Evolutionary conservation across 2,113 vertebrate species (phyloP), one percentile per base, ranked within the genome.

Genomic region (Antechinus stuartii): DNA sequence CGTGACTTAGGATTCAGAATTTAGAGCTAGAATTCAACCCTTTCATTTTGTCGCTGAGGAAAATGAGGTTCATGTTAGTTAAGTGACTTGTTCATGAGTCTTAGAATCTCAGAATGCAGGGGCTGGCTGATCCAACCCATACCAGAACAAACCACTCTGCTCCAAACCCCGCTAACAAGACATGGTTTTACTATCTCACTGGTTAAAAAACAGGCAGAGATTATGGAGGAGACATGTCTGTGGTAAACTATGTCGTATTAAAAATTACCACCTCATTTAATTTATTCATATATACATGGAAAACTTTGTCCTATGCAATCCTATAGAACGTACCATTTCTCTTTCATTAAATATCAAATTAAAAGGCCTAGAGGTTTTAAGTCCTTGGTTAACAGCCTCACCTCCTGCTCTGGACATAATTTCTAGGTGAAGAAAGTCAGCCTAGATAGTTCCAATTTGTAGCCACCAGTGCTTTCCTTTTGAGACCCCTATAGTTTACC

Each of bases 241-340:
- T 6, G 68, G 68, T 68, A 35, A 68, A 68, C 57, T 16, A 10
- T 68, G 12, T 68, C 30, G 4, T 35, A 35, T 35, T 35, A n/a
- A 76, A 42, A 76, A 76, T n/a, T 2, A 22, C 35, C 19, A 22
- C 35, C n/a, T 8, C 7, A 23, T 94, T 96, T 84, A 53, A 61
- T 9, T 61, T 55, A 23, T 90, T 90, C 90, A 76, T 93, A 25
- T 84, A 5, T 89, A 49, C 54, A 93, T 92, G 76, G 95, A 92
- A 96, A 91, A 92, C 25, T 91, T 49, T 12, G 23, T 52, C 55
- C 93, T 3, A 27, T 35, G 16, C 61, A 26, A 25, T 47, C 55
- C 93, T 3, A 27, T 27, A 22, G 84, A 26, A 35, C 54, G 4
- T 35, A 27, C n/a, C 35, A 84, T 84, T 84, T 42, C n/a, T 42